Conservation (phyloP, 2,113 vertebrate species). For the Myodes glareolus region DNA sequence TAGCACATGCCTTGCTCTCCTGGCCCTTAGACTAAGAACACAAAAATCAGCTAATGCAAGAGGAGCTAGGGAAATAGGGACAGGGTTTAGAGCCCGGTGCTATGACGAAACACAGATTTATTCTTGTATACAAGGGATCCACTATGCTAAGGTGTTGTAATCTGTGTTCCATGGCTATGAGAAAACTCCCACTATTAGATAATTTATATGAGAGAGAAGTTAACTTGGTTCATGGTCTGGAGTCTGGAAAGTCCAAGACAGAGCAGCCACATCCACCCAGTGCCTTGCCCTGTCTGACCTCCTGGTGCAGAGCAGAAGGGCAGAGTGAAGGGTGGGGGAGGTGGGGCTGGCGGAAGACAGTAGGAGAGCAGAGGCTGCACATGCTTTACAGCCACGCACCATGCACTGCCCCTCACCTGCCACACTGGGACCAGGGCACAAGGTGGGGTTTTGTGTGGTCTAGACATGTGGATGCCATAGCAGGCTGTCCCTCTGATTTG, state of each 20-base stretch:
- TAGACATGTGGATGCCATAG: background rate
- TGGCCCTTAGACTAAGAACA: background rate
- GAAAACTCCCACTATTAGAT: background rate
- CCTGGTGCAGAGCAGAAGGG: background rate
- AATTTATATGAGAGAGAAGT: too few species aligned
- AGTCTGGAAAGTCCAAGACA: too few species aligned
- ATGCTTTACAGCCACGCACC: background rate
- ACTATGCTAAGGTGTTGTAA: accelerated
- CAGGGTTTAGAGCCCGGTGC: background rate
- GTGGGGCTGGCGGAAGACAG: background rate
- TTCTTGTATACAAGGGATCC: too few species aligned
- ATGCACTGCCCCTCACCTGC: background rate
- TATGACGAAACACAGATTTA: accelerated
- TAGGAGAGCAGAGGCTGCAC: too few species aligned
- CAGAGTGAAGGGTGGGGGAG: background rate
- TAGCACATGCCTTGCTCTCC: background rate
- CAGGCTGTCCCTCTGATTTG: too few species aligned
- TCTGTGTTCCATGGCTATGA: background rate
- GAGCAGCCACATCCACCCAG: background rate
- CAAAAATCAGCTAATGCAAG: background rate
- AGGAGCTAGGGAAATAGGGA: too few species aligned
- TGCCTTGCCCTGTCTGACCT: too few species aligned
- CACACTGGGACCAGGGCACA: too few species aligned
- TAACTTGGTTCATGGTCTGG: too few species aligned
- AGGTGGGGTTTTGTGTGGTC: too few species aligned